These are phyloP conservation scores for Eueremaeus valkanovi DNA, from an alignment of 2,888 invertebrate species.

Conservation along the genomic window DNA sequence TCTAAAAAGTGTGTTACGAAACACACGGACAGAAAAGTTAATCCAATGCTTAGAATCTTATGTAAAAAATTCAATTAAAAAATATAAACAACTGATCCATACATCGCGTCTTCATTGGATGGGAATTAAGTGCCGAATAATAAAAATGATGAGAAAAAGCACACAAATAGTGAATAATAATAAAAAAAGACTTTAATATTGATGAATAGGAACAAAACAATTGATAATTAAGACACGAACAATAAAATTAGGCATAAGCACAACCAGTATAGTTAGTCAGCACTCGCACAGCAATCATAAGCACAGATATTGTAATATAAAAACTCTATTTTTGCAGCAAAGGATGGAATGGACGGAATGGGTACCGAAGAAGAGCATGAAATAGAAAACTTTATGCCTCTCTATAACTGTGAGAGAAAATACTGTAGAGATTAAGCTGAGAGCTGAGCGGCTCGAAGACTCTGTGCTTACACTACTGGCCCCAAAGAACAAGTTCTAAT, in stretches of 20 bases:
- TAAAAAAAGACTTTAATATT: background rate
- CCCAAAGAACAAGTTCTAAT: slow-evolving; percentile 8
- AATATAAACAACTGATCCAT: background rate
- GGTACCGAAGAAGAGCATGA: too few relatives aligned
- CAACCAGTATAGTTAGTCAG: background rate
- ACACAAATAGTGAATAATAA: background rate
- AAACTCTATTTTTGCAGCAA: too few relatives aligned
- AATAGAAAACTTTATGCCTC: too few relatives aligned
- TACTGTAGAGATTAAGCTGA: too few relatives aligned
- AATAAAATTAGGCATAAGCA: too few relatives aligned
- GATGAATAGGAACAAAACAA: background rate
- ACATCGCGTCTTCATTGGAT: background rate
- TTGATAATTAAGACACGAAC: background rate
- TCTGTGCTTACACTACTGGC: background rate
- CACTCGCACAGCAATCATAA: background rate
- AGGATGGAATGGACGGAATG: too few relatives aligned
- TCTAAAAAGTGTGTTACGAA: too few relatives aligned
- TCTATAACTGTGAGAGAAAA: too few relatives aligned
- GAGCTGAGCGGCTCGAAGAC: background rate
- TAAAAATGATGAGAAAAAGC: background rate
- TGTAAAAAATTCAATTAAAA: too few relatives aligned
- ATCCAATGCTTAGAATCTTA: too few relatives aligned
- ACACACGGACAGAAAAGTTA: too few relatives aligned
- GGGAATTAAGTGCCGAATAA: background rate
- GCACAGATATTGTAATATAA: too few relatives aligned